Evolutionary conservation across 2,797 vertebrate genomes (phyloP), one percentile per base, ranked within the genome.

Genomic region (Falco peregrinus): DNA sequence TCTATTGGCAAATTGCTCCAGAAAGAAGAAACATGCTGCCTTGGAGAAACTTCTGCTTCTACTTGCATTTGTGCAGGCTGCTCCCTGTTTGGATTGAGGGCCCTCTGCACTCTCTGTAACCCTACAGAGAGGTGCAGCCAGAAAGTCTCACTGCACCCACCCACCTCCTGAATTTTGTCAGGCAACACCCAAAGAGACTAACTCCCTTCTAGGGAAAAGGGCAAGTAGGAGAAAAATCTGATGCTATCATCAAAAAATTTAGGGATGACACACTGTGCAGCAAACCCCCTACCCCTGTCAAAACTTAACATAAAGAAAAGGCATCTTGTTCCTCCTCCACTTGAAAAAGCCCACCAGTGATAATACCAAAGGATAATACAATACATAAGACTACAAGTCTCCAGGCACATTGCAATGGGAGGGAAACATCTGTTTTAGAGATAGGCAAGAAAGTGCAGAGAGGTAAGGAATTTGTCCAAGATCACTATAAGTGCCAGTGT

Each of bases 41-140:
- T 83, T 78, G 71, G 71, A 96, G 68, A 87, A 92, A 59, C 92
- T 87, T 93, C 73, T 81, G 68, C 68, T 87, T 80, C 67, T 75
- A 41, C 35, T 83, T 67, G 53, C 29, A n/a, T 71, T 92, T 78
- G 17, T 61, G 41, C 37, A 71, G 68, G 68, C 78, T 94, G 83
- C 29, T 82, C 80, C 31, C 50, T 89, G 26, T 59, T 80, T 87
- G 65, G 33, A 84, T 5, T 69, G 61, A 89, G 47, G 51, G 25
- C 22, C 12, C 57, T 81, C 69, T 90, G 87, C 69, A 92, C 61
- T 86, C 61, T 69, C 22, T 0, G 57, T 92, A 92, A 93, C 82
- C 89, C 65, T 74, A 60, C 19, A 37, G 65, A 80, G 70, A 90
- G 41, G 37, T 35, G 28, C 41, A 92, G 83, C 68, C 89, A 95